Conservation (phyloP, 2,797 vertebrate species). For the Oreonectes daqikongensis region DNA sequence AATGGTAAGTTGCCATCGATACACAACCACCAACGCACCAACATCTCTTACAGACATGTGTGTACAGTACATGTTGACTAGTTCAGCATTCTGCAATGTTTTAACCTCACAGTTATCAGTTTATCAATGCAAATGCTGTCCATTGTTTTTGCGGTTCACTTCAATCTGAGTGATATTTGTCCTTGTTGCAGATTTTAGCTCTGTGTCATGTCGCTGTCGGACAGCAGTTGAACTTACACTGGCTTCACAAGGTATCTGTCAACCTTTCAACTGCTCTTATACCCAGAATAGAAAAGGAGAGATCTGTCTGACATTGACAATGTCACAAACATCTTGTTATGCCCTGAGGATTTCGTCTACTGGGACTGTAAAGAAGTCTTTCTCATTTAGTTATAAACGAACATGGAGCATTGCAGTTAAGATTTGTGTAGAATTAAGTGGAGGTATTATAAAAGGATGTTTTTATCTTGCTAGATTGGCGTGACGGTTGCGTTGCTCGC, state of each 20-base stretch:
- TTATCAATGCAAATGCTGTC: neutral
- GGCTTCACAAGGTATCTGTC: conserved; percentile 80
- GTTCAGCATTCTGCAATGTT: neutral
- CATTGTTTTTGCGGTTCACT: neutral
- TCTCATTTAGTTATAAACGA: conserved; percentile 2
- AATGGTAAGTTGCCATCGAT: conserved; percentile 78
- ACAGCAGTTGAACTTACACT: conserved; percentile 83
- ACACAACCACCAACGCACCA: neutral
- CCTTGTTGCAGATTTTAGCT: conserved; percentile 74
- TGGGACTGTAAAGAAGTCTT: conserved; percentile 1
- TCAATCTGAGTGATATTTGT: conserved; percentile 23
- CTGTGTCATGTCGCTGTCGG: conserved; percentile 79
- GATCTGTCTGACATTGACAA: conserved; percentile 1
- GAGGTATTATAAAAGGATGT: neutral
- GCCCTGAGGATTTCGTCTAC: conserved; percentile 32
- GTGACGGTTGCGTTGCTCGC: conserved; percentile 83
- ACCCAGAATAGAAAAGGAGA: conserved; percentile 7
- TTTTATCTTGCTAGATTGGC: conserved; percentile 77
- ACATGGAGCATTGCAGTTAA: too few relatives aligned
- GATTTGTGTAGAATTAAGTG: conserved; percentile 15
- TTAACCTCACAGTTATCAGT: neutral
- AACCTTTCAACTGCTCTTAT: neutral
- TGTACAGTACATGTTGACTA: conserved; percentile 3
- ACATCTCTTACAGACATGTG: neutral
- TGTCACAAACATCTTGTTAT: conserved; percentile 33